These are phyloP conservation scores for Leptogaster cylindrica DNA, from an alignment of 2,888 invertebrate species.

Conservation along the genomic window DNA sequence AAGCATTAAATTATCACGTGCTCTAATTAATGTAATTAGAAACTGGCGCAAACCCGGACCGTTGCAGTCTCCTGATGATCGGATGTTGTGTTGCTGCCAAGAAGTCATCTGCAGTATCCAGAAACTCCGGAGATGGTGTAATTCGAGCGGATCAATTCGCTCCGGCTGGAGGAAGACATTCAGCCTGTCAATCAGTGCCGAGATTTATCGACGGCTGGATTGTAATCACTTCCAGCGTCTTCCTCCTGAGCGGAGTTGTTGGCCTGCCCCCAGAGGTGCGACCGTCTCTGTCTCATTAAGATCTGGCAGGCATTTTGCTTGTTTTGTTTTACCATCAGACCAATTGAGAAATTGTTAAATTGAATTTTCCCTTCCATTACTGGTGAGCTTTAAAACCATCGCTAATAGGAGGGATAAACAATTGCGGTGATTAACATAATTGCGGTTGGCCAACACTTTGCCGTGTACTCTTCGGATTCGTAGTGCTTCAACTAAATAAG, in stretches of 20 bases:
- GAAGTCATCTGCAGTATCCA: too few relatives aligned
- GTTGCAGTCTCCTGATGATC: too few relatives aligned
- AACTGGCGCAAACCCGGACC: too few relatives aligned
- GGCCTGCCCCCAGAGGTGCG: too few relatives aligned
- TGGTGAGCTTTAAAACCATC: background rate
- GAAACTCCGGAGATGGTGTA: too few relatives aligned
- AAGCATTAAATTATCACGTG: conserved; percentile 43
- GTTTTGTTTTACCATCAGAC: background rate
- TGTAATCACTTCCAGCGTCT: too few relatives aligned
- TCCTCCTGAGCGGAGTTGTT: too few relatives aligned
- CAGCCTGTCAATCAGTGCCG: conserved; percentile 31
- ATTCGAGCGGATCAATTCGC: conserved; percentile 37
- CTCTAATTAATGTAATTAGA: conserved; percentile 47
- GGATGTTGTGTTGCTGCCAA: too few relatives aligned
- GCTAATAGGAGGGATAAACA: too few relatives aligned
- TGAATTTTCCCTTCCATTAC: background rate
- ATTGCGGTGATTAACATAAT: background rate
- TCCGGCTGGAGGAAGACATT: conserved; percentile 28
- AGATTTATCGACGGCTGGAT: conserved; percentile 26
- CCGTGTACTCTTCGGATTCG: background rate
- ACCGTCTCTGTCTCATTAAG: background rate
- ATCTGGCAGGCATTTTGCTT: background rate
- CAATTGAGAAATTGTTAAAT: background rate
- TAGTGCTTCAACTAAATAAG: background rate
- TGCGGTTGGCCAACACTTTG: background rate